Evolutionary conservation across 2,797 vertebrate genomes (phyloP), one percentile per base, ranked within the genome.

Genomic region (Oreonectes daqikongensis): DNA sequence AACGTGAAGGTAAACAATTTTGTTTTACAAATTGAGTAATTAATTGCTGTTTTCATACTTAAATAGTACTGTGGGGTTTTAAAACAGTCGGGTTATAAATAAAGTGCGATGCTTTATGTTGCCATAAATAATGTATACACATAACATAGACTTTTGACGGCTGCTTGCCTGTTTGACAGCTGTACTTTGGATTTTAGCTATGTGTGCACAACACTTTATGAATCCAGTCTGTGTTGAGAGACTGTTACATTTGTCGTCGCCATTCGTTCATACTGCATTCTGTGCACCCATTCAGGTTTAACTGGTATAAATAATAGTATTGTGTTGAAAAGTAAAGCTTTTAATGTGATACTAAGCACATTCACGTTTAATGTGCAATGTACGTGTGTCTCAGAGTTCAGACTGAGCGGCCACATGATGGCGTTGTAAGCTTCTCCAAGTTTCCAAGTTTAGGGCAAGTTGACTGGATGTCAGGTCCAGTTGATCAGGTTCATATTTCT

Each of bases 351-450:
- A 42, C 48, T 20, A n/a, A 53, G n/a, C 17, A 6, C 3, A 20
- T 53, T 6, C 17, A 15, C 5, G 7, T 32, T 52, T 4, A 64
- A 52, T 52, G 7, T 42, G 38, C 15, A 32, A 26, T 32, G 26
- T 57, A 46, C 9, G 6, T 30, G 69, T 2, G 26, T 78, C 42
- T 26, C 38, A 32, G 28, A 15, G 35, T 30, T 38, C 30, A 71
- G 38, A 68, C 46, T 6, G 1, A 83, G 55, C 73, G 72, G 67
- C 89, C 91, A 91, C 88, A 72, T 88, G 90, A 85, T 83, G 89
- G 88, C 52, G 52, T 24, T 1, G 81, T 64, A 77, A 82, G 26
- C 57, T 79, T 30, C n/a, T 17, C 6, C 38, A 24, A 46, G 24
- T 3, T 12, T 63, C 48, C 15, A 15, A 17, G 14, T 63, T 24